These are phyloP conservation scores for Neoascia interrupta DNA, from an alignment of 2,888 invertebrate species.

Conservation along the genomic window DNA sequence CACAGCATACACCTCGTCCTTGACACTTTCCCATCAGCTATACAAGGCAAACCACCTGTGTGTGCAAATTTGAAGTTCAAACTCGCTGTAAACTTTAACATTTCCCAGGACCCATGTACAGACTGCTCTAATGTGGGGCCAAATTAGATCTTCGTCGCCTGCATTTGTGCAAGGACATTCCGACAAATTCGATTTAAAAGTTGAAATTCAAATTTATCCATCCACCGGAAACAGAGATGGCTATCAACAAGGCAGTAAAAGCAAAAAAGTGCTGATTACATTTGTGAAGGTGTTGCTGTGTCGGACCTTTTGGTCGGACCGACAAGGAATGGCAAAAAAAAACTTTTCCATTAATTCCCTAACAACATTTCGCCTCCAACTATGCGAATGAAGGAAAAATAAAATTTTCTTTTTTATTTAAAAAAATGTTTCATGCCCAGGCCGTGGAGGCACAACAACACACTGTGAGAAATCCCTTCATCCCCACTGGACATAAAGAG, in stretches of 20 bases:
- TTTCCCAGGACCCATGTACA: too few relatives aligned
- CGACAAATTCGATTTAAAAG: conserved; percentile 54
- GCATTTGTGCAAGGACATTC: conserved; percentile 36
- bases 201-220: conserved; percentile 62
- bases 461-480: conserved; percentile 35
- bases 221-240: conserved; percentile 15
- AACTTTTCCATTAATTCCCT: conserved; percentile 50
- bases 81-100: too few relatives aligned
- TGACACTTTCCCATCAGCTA: neutral
- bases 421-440: conserved; percentile 18
- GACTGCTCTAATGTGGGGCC: too few relatives aligned
- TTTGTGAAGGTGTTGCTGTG: conserved; percentile 1
- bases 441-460: conserved; percentile 34
- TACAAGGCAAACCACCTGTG: conserved; percentile 19
- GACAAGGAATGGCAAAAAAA: conserved; percentile 19
- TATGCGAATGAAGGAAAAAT: conserved; percentile 23
- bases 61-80: neutral
- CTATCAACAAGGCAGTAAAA: conserved; percentile 7
- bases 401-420: conserved; percentile 31
- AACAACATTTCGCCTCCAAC: conserved; percentile 37
- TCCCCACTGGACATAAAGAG: conserved; percentile 40
- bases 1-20: neutral
- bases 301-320: conserved; percentile 15
- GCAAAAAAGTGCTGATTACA: conserved; percentile 9
- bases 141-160: conserved; percentile 20